These are phyloP conservation scores for Nemopilema nomurai DNA, from an alignment of 30 jellyfish, hydroid and myxozoan genomes.

Conservation along the genomic window DNA sequence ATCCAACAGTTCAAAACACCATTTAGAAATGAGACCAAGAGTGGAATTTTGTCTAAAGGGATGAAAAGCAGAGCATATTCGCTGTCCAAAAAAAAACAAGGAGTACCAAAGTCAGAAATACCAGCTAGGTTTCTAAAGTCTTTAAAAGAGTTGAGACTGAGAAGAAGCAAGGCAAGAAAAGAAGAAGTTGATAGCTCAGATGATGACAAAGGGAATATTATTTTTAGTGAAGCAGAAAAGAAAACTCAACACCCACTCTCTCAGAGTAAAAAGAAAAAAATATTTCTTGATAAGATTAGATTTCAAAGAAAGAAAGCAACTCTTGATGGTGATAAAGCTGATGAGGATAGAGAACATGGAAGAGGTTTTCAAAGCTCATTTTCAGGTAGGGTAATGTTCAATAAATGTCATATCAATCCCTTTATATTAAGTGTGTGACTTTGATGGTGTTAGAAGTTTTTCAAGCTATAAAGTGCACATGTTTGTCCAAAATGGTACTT, in stretches of 20 bases:
- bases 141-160: slow-evolving; percentile 18
- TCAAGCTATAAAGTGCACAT: too few species aligned
- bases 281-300: not conserved
- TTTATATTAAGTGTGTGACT: too few species aligned
- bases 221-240: not conserved
- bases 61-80: not conserved
- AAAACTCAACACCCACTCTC: not conserved
- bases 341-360: not conserved
- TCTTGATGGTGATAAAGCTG: not conserved
- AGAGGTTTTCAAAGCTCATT: slow-evolving; percentile 13
- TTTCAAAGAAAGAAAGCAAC: not conserved
- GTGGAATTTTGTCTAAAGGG: not conserved
- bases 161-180: not conserved
- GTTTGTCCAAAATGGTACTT: too few species aligned
- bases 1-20: slow-evolving; percentile 6
- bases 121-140: slow-evolving; percentile 23
- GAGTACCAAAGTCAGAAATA: slow-evolving; percentile 1
- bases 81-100: not conserved
- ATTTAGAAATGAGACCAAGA: not conserved
- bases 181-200: slow-evolving; percentile 28
- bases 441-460: too few species aligned
- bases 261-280: not conserved
- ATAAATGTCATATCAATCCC: too few species aligned
- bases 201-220: slow-evolving; percentile 5
- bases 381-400: slow-evolving; percentile 7